phyloP scores from a whole-genome alignment of 1,140 invertebrate genomes.

The Bombus superbus region DNA sequence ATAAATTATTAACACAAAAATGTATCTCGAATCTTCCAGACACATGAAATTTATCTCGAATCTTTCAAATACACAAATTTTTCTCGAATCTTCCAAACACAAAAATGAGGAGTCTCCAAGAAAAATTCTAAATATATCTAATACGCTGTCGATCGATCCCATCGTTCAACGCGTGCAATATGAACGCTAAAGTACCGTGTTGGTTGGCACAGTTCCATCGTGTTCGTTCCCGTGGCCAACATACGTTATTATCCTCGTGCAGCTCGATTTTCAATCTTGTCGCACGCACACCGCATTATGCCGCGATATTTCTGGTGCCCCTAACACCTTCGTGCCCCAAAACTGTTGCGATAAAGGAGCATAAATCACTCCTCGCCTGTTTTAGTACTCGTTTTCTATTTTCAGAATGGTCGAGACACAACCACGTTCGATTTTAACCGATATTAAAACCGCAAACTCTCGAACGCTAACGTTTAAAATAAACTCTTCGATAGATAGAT shows the following conservation, averaged over 20 bases:
- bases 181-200: conserved; percentile 35
- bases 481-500: too few relatives aligned
- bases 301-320: conserved; percentile 29
- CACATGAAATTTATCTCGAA: too few relatives aligned
- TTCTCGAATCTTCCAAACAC: too few relatives aligned
- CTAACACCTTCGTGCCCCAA: conserved; percentile 20
- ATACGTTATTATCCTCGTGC: conserved; percentile 59
- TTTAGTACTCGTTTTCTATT: conserved; percentile 5
- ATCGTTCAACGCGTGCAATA: conserved; percentile 39
- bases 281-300: not conserved
- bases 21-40: too few relatives aligned
- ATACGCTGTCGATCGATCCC: conserved; percentile 4
- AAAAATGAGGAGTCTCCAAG: not conserved
- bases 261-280: conserved; percentile 52
- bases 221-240: conserved; percentile 47
- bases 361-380: conserved; percentile 17
- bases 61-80: too few relatives aligned
- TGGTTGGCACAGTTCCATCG: conserved; percentile 60
- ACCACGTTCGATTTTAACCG: not conserved
- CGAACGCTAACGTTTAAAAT: not conserved
- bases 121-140: conserved; percentile 29
- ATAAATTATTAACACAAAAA: too few relatives aligned
- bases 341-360: conserved; percentile 20
- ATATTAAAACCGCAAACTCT: not conserved
- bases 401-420: not conserved